Base-by-base conservation (phyloP, 2,797 vertebrate genomes). In the Hydrophis major region DNA sequence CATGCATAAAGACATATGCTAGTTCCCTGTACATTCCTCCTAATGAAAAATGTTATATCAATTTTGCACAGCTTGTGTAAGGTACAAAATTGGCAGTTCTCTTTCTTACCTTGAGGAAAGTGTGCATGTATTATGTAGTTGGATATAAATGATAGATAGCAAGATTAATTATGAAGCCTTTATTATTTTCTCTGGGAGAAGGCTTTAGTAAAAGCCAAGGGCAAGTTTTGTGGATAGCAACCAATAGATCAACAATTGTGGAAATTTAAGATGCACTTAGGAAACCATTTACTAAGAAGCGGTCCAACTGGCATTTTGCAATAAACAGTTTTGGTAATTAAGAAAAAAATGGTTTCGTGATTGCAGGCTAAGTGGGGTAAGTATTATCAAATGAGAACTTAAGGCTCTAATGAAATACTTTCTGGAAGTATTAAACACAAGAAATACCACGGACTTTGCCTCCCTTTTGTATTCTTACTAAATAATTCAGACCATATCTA, bases 211-310 rank as follows among this genome's bases (percentile, higher is more conserved):
- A 92, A 92, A 86, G 50, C 59, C 78, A 87, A 87, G 50, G 63
- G 60, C 59, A 90, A 2, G 47, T 90, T 92, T 90, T 93, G 60
- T 90, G 92, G 78, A 66, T 37, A 93, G 50, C 78, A 93, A 83
- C 42, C 88, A 63, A 89, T 87, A 61, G 78, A 56, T 90, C 66
- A 90, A 90, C 86, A 90, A 87, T 87, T 57, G 59, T 56, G 78
- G 78, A 90, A 56, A 60, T 90, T 90, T 66, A 89, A 87, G 27
- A 90, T 93, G 89, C 89, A 90, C 86, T 93, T 87, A 93, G 83
- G 22, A 90, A 83, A 93, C 78, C 88, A 92, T 74, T 89, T 63
- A 27, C 92, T 61, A 83, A 50, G 66, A 47, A 92, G 69, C 47
- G 27, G 42, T 89, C 69, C 5, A 42, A 32, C 6, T 89, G 69